These are phyloP conservation scores for Anastrepha obliqua DNA, from an alignment of 1,140 invertebrate species.

Conservation along the genomic window DNA sequence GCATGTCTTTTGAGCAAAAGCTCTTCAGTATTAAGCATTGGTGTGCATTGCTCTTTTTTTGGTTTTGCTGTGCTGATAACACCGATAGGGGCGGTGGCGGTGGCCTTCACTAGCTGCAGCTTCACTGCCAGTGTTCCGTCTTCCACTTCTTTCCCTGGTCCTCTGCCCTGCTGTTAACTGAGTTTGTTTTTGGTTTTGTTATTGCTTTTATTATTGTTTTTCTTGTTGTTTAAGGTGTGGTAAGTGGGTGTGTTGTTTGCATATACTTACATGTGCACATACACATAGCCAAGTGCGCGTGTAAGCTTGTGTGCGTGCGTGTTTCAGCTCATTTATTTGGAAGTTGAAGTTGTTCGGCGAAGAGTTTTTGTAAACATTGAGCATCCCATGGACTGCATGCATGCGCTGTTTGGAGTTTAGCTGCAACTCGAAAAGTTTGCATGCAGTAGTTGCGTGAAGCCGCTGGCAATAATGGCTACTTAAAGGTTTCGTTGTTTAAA, in stretches of 20 bases:
- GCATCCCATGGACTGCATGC: not conserved
- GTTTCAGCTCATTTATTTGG: not conserved
- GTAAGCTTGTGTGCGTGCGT: not conserved
- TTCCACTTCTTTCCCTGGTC: not conserved
- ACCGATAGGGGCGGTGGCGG: constrained; percentile 42
- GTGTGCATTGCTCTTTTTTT: not conserved
- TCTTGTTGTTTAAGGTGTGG: constrained; percentile 50
- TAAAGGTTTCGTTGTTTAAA: not conserved
- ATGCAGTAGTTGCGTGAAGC: not conserved
- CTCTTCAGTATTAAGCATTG: not conserved
- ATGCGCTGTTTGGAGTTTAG: not conserved
- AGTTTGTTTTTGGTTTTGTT: not conserved
- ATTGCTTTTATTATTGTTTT: not conserved
- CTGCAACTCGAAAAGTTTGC: constrained; percentile 11
- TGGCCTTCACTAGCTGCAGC: constrained; percentile 29
- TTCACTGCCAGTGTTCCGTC: not conserved
- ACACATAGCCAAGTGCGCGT: not conserved
- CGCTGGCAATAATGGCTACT: not conserved
- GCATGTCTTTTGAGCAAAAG: constrained; percentile 24
- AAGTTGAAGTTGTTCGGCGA: constrained; percentile 1
- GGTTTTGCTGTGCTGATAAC: constrained; percentile 25
- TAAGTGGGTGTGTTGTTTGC: constrained; percentile 45
- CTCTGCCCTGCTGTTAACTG: not conserved
- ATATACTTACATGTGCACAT: not conserved
- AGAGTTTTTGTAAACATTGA: constrained; percentile 13